Evolutionary conservation across 2,888 invertebrate species (phyloP), one percentile per base, ranked within the genome.

Genomic region (Drosophila pegasa): DNA sequence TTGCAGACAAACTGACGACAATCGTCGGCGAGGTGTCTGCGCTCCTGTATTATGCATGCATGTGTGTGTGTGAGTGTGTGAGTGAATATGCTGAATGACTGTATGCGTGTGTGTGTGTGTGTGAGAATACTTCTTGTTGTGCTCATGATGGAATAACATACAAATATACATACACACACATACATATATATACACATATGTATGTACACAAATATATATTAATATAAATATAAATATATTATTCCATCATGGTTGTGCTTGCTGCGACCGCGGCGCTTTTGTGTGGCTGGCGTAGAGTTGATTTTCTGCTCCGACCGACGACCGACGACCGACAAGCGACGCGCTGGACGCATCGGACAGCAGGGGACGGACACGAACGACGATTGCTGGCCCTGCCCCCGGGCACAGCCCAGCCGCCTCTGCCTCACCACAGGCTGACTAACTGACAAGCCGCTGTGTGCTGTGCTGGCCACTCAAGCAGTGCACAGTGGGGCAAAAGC

Each of bases 11-110:
- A 86, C 82, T 87, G 82, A 86, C 82, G 82, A 87, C 83, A 83
- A 87, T 87, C 78, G 84, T 88, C 87, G 87, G 87, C 87, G 78
- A 83, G 83, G 88, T 83, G 88, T 83, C 88, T 84, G 88, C 81
- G 68, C 75, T 78, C 66, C 60, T 85, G 72, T 79, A 71, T 84
- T 67, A 75, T 76, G 76, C 66, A 76, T 77, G 75, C 64, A 74
- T 75, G 8, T 61, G 25, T 37, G 33, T 59, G 10, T 63, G 31
- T 33, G 25, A 55, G 48, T 67, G 22, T 48, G n/a, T 52, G 56
- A 38, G 31, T 74, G 48, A 58, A 31, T 41, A 56, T 37, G 20
- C 22, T 57, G 40, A 27, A 56, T 62, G 45, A 59, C 16, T 55
- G 27, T 40, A n/a, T 54, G 47, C 14, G 33, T 40, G 16, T 54